Percentiles rank a stretch among this genome's conserved stretches.
Evolutionary conservation across 2,888 invertebrate species (phyloP).

Genomic region (Silvanus unidentatus): DNA sequence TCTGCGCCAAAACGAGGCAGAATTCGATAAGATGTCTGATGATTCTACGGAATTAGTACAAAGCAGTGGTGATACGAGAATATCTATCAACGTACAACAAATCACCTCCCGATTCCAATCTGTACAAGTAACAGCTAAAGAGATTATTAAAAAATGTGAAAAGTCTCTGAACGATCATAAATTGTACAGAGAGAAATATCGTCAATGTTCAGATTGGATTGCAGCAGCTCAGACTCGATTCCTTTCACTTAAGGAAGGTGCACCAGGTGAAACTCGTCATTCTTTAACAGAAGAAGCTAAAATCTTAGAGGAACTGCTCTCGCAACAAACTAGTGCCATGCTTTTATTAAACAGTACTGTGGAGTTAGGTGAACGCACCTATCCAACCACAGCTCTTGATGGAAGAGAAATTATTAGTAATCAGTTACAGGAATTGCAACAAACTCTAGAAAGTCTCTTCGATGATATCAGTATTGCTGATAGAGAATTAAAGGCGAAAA

Average conservation of each 20-base stretch:
- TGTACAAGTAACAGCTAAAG: constrained; percentile 81
- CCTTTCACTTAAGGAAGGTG: constrained; percentile 59
- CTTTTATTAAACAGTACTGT: constrained; percentile 75
- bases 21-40: constrained; percentile 80
- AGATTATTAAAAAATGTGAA: constrained; percentile 87
- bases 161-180: constrained; percentile 79
- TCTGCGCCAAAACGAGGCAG: constrained; percentile 76
- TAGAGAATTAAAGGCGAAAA: constrained; percentile 74
- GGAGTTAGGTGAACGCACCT: constrained; percentile 83
- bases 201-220: constrained; percentile 77
- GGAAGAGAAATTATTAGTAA: constrained; percentile 79
- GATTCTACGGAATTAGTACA: constrained; percentile 81
- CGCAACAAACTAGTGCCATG: constrained; percentile 69
- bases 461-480: constrained; percentile 74
- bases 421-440: constrained; percentile 78
- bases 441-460: constrained; percentile 73
- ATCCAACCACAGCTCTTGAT: constrained; percentile 77
- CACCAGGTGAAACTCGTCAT: constrained; percentile 59
- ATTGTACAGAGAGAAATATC: constrained; percentile 74
- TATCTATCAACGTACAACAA: constrained; percentile 84
- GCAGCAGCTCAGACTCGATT: constrained; percentile 68
- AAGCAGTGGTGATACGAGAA: constrained; percentile 77
- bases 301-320: constrained; percentile 65
- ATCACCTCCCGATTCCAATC: constrained; percentile 86
- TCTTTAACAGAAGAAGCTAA: constrained; percentile 65